Conservation (phyloP, 2,797 vertebrate species). For the Ctenopoma multispine region DNA sequence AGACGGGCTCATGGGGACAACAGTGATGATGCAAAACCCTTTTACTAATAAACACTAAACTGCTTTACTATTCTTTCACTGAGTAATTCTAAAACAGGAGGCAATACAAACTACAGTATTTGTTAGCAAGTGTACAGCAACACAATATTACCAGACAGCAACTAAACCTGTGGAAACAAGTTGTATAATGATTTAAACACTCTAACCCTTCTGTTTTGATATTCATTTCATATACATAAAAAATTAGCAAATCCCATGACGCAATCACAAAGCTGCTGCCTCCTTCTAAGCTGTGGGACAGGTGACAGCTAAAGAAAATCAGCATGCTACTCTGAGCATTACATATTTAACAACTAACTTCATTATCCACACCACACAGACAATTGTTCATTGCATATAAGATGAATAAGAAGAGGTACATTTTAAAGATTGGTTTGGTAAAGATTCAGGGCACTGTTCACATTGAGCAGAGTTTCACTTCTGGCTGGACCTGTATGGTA, state of each 20-base stretch:
- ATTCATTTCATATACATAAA: conserved; percentile 8
- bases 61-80: neutral
- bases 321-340: conserved; percentile 16
- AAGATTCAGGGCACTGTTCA: conserved; percentile 6
- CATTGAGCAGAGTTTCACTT: neutral
- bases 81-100: neutral
- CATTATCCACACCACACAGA: conserved; percentile 33
- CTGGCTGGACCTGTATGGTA: neutral
- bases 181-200: neutral
- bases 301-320: conserved; percentile 21
- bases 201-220: neutral
- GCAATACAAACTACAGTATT: neutral
- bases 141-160: neutral
- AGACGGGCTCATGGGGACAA: conserved; percentile 45
- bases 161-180: neutral
- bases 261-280: conserved; percentile 14
- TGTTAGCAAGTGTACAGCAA: neutral
- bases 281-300: conserved; percentile 9
- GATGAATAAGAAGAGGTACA: neutral
- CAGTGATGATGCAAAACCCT: conserved; percentile 25
- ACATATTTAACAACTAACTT: conserved; percentile 20
- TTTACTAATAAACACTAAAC: neutral
- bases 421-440: neutral
- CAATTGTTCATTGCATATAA: no score
- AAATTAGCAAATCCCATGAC: neutral